A percentile compares a stretch with the other conserved stretches of the same genome.
phyloP scores from a whole-genome alignment of 1,140 invertebrate species.

The Trichogramma pretiosum region DNA sequence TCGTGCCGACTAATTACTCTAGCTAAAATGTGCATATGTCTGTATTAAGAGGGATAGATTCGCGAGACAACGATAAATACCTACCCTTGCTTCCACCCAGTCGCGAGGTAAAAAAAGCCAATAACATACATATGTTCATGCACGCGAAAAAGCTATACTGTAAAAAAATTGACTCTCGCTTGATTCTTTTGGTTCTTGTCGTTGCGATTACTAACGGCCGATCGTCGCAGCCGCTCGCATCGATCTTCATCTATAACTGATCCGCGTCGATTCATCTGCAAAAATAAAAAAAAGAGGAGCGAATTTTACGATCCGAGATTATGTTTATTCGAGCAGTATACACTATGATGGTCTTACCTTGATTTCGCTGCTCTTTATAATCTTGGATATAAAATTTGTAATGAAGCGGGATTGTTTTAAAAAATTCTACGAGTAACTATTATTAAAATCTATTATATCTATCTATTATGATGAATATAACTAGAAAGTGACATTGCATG shows the following conservation, averaged over 20 bases:
- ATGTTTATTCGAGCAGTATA: too few relatives aligned
- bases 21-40: too few relatives aligned
- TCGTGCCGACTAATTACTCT: too few relatives aligned
- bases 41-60: constrained; percentile 6
- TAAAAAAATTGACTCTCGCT: constrained; percentile 23
- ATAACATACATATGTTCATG: constrained; percentile 36
- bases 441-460: too few relatives aligned
- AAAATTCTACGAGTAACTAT: too few relatives aligned
- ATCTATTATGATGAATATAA: too few relatives aligned
- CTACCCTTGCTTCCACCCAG: constrained; percentile 38
- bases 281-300: not conserved
- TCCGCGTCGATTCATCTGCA: constrained; percentile 10
- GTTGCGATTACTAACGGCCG: constrained; percentile 5
- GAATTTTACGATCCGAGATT: not conserved
- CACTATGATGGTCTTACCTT: constrained; percentile 6
- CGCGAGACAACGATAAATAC: constrained; percentile 9
- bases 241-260: constrained; percentile 7
- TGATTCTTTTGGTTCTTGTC: constrained; percentile 19
- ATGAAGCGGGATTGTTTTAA: too few relatives aligned
- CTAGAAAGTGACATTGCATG: too few relatives aligned
- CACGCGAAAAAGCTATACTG: constrained; percentile 36
- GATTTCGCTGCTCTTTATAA: too few relatives aligned
- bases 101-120: constrained; percentile 35
- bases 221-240: not conserved
- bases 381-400: too few relatives aligned